Conservation (phyloP, 64 coral and sea anemone species). For the Montipora capricornis region DNA sequence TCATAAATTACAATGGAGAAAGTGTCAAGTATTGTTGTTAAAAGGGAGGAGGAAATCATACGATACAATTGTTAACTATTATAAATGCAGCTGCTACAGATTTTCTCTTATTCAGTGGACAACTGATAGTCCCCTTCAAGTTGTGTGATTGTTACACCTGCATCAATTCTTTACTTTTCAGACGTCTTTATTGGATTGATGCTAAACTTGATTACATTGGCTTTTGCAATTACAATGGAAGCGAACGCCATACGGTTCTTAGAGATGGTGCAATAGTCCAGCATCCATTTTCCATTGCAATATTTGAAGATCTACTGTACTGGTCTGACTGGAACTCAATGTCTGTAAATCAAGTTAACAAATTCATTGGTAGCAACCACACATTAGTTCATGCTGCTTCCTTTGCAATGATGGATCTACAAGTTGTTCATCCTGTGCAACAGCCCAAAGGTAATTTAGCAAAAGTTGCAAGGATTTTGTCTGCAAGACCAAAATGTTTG, state of each 20-base stretch:
- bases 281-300: conserved; percentile 81
- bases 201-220: conserved; percentile 64
- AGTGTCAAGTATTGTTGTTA: no score
- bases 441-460: conserved; percentile 81
- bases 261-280: background rate
- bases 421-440: conserved; percentile 87
- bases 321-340: conserved; percentile 81
- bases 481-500: no score
- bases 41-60: no score
- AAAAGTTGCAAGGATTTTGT: background rate
- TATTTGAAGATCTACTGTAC: conserved; percentile 88
- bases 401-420: conserved; percentile 67
- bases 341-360: conserved; percentile 46
- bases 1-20: no score
- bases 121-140: no score
- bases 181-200: conserved; percentile 96
- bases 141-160: background rate
- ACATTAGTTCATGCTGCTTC: conserved; percentile 38
- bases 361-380: conserved; percentile 70
- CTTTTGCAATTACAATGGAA: conserved; percentile 87
- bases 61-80: no score
- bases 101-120: no score
- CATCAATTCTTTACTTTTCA: background rate
- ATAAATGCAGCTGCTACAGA: no score
- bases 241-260: conserved; percentile 55